Evolutionary conservation across 37 sponge, comb jelly and placozoan species (phyloP).

Genomic region (Ephydatia muelleri): DNA sequence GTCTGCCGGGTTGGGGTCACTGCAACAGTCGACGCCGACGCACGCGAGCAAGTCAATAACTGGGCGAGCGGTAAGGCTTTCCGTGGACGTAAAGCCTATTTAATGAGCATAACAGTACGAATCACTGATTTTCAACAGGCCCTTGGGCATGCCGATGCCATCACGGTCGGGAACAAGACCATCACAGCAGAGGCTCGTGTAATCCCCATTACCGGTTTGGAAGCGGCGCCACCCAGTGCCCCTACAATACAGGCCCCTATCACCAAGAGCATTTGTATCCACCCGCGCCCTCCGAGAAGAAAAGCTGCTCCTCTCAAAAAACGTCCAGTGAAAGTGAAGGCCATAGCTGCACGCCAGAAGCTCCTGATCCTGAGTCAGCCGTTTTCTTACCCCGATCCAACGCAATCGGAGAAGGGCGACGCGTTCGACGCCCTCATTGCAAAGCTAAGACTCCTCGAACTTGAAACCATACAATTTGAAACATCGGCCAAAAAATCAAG

Average conservation of each 20-base stretch:
- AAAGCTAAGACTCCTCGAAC: conserved; percentile 11
- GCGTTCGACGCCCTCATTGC: conserved; percentile 16
- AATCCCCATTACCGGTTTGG: background rate
- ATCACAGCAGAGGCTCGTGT: background rate
- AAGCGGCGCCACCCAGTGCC: background rate
- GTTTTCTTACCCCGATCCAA: conserved; percentile 47
- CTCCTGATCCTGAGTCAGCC: background rate
- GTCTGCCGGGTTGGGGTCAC: no score
- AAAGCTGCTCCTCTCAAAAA: no score
- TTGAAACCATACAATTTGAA: conserved; percentile 24
- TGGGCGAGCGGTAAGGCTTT: no score
- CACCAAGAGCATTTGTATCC: background rate
- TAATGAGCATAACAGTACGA: no score
- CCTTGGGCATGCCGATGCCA: background rate
- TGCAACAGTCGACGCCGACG: no score
- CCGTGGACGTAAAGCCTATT: no score
- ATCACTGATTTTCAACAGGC: background rate
- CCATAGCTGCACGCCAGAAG: background rate
- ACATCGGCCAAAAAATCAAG: background rate
- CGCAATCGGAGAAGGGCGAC: conserved; percentile 7
- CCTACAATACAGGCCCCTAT: no score
- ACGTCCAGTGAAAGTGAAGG: background rate
- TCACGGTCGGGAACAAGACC: background rate
- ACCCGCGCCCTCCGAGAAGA: background rate
- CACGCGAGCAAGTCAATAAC: no score